Base-by-base conservation (phyloP, 2,888 invertebrate genomes). In the Antitype chi region DNA sequence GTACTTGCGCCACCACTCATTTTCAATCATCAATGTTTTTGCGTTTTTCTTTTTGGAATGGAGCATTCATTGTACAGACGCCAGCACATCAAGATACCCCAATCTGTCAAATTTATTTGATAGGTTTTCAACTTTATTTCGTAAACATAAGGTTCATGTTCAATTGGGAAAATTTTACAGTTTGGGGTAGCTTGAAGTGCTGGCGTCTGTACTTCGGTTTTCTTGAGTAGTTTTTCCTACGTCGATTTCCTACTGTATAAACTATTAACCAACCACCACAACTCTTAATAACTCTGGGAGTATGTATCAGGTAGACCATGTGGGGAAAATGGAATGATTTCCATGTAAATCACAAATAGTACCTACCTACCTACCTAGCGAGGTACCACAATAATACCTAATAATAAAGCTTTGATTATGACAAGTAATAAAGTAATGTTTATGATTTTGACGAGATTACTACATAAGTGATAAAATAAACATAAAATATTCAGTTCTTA, bases 401-500 rank as follows among this genome's bases (percentile, higher is more conserved):
- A 38, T 38, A 38, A 38, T 38, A 32, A 32, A 38, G 3, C n/a
- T n/a, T n/a, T n/a, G n/a, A n/a, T n/a, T n/a, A n/a, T n/a, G n/a
- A n/a, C n/a, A 49, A 28, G 28, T 53, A 67, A 67, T 67, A 32
- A 32, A 38, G 3, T 38, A 25, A 8, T 73, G 23, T 55, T 55
- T 59, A 74, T 57, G 25, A 74, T 74, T 57, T 74, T 47, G n/a
- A 59, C 32, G 7, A 32, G 28, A 32, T 60, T 23, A 74, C 25
- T 38, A 7, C n/a, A 0, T 17, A 75, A 23, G 75, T 76, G 23
- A 76, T 76, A 67, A 76, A 76, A 52, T 59, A 59, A 74, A 28
- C n/a, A 32, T 74, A 47, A 38, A 62, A 55, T 49, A 13, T 0
- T 57, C 11, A 15, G 53, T 55, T 52, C 15, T 13, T 38, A 28